Base-by-base conservation (phyloP, 2,888 invertebrate species). In the Aleiodes testaceus region DNA sequence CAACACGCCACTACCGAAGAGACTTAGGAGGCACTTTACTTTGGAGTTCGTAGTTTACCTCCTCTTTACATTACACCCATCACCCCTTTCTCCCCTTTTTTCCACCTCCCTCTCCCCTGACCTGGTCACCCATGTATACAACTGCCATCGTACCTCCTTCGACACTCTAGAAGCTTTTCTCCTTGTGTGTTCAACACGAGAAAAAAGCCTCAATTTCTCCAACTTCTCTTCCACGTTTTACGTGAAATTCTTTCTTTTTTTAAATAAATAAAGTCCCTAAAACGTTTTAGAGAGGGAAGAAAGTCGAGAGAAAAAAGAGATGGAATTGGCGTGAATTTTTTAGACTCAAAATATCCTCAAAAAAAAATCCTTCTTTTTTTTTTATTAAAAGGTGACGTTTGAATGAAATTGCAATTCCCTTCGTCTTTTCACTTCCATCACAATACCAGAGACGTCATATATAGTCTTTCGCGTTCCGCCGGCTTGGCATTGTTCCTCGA, bases 1-100 rank as follows among this genome's bases (percentile, higher is more conserved):
- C 65, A 69, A 69, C 52, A 14, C 45, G 65, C 45, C 20, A 20
- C 73, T 42, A 55, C 55, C 55, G 30, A 16, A 52, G 66, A 26
- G 63, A 72, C 77, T 80, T 76, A 69, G 75, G 70, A 75, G 76
- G 76, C 80, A 78, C 79, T 81, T 81, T 79, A 76, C 79, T 75
- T 68, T 71, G 66, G 72, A 74, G 79, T 78, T 78, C 5, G 67
- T 45, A 67, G 50, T 70, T 65, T 67, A 66, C 64, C 30, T 47
- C 47, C 65, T 70, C 70, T 70, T 65, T 65, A 65, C 73, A 36
- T 74, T 70, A 18, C 66, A 30, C 70, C 45, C 52, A 66, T 55
- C 71, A 52, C 22, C 52, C 22, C 67, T 44, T 26, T 26, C 67
- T 52, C 70, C 59, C 18, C 49, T 50, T 65, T 44, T n/a, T 26